Conservation (phyloP, 2,888 invertebrate species). For the Cyclophora punctaria region DNA sequence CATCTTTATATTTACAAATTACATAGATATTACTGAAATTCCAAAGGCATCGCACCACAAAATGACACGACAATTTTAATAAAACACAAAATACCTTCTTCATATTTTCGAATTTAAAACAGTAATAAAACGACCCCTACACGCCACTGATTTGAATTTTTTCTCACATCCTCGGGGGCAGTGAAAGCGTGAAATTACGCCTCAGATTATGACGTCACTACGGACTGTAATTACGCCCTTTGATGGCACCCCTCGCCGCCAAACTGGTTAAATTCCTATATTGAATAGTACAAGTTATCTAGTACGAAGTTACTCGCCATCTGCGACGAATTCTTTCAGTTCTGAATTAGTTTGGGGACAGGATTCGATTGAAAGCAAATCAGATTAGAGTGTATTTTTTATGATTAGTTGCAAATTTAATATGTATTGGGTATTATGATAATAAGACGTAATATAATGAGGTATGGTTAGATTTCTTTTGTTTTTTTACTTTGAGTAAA, state of each 20-base stretch:
- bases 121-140: too few relatives aligned
- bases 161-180: slow-evolving; percentile 12
- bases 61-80: too few relatives aligned
- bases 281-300: slow-evolving; percentile 22
- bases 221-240: slow-evolving; percentile 42
- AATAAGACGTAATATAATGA: too few relatives aligned
- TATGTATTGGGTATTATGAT: too few relatives aligned
- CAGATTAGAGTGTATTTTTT: too few relatives aligned
- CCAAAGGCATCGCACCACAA: too few relatives aligned
- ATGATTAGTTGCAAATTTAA: slow-evolving; percentile 1
- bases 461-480: too few relatives aligned
- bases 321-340: slow-evolving; percentile 28
- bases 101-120: too few relatives aligned
- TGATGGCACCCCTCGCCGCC: slow-evolving; percentile 31
- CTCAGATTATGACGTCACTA: slow-evolving; percentile 27
- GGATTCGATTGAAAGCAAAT: slow-evolving; percentile 8
- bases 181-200: slow-evolving; percentile 30
- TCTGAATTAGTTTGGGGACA: slow-evolving; percentile 11
- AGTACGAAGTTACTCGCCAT: slow-evolving; percentile 26
- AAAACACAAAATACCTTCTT: too few relatives aligned
- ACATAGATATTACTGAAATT: too few relatives aligned
- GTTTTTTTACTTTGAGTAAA: too few relatives aligned
- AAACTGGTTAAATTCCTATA: slow-evolving; percentile 26
- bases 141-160: slow-evolving; percentile 3
- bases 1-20: too few relatives aligned